Percentiles rank a stretch among this genome's conserved stretches.
These are phyloP conservation scores for Uria aalge DNA, from an alignment of 2,113 vertebrate species.

Conservation along the genomic window DNA sequence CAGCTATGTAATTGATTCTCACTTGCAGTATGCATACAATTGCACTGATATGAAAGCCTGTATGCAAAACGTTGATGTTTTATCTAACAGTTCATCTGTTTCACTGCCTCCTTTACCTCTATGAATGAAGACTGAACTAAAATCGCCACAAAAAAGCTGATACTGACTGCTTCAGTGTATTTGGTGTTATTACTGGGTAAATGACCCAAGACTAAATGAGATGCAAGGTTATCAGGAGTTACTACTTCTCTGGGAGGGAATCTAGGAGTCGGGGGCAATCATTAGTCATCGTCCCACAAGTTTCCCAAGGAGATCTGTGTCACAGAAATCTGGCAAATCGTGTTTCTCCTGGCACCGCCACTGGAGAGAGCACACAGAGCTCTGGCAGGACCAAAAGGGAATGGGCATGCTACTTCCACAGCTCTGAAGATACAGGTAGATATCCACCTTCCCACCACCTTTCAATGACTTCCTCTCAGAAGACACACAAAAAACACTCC, in stretches of 20 bases:
- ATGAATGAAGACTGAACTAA: background rate
- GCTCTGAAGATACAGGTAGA: background rate
- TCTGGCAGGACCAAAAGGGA: background rate
- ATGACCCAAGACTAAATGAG: background rate
- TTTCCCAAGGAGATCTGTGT: background rate
- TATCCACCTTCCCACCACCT: background rate
- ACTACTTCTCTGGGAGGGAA: background rate
- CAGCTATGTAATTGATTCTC: conserved; percentile 1
- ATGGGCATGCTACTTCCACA: background rate
- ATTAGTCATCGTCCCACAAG: background rate
- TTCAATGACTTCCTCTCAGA: background rate
- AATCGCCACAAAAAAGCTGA: background rate
- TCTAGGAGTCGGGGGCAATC: background rate
- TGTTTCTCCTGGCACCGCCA: background rate
- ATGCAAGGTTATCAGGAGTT: background rate
- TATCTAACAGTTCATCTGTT: background rate
- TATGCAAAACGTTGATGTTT: background rate
- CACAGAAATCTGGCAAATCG: background rate
- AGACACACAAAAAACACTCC: background rate
- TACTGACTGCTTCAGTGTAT: background rate
- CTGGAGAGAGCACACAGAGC: background rate
- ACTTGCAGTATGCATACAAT: background rate
- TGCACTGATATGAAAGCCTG: background rate
- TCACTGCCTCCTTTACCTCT: background rate
- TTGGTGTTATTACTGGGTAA: background rate